Percentiles rank a stretch among this genome's conserved stretches.
phyloP scores from a whole-genome alignment of 2,797 vertebrate species.

The Salmo trutta region DNA sequence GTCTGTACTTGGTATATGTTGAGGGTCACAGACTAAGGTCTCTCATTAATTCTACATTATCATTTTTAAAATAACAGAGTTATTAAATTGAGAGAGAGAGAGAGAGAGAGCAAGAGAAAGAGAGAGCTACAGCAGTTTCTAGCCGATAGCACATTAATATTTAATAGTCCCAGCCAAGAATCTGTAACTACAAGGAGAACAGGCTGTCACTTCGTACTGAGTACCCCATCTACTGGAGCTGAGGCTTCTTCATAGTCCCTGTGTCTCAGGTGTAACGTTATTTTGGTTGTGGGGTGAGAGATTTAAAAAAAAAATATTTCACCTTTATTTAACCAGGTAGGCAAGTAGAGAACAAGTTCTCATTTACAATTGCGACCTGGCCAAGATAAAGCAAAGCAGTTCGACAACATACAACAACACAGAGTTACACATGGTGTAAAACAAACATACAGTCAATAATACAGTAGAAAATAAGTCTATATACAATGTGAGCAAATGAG shows the following conservation, averaged over 20 bases:
- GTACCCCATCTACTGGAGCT: conserved; percentile 57
- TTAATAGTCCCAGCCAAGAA: conserved; percentile 68
- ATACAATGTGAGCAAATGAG: no score
- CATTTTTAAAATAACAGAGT: conserved; percentile 56
- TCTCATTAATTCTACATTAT: conserved; percentile 25
- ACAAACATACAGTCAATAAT: no score
- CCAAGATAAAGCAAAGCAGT: no score
- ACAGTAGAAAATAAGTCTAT: no score
- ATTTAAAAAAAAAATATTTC: no score
- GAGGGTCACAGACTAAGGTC: no score
- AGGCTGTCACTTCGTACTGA: conserved; percentile 65
- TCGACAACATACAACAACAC: no score
- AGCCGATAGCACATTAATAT: conserved; percentile 67
- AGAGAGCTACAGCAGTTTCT: conserved; percentile 50
- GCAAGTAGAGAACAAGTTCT: no score
- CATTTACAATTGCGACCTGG: no score
- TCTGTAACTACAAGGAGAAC: conserved; percentile 72
- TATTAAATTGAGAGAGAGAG: conserved; percentile 52
- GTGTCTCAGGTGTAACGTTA: conserved; percentile 63
- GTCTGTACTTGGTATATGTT: not conserved
- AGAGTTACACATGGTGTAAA: no score
- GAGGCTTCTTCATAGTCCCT: conserved; percentile 54
- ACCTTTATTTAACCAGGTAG: no score
- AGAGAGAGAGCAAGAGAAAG: not conserved
- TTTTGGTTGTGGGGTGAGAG: conserved; percentile 54